phyloP scores from a whole-genome alignment of 2,888 invertebrate species.

The Icerya purchasi region DNA sequence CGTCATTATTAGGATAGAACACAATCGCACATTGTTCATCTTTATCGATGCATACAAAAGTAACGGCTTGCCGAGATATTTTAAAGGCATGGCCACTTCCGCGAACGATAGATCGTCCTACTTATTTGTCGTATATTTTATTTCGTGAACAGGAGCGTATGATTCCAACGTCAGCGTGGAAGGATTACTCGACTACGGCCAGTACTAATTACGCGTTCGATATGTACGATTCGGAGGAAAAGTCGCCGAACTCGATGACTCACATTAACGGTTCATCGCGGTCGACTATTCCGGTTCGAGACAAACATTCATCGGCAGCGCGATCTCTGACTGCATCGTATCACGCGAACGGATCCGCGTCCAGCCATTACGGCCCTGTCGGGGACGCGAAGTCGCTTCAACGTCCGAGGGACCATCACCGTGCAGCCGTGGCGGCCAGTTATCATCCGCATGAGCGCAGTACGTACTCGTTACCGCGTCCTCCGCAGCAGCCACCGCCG shows the following conservation, averaged over 20 bases:
- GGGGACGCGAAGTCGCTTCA: conserved; percentile 41
- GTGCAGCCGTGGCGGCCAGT: conserved; percentile 5
- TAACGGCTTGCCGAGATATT: too few species aligned
- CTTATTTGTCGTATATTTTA: neutral
- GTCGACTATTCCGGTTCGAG: conserved; percentile 22
- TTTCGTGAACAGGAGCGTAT: conserved; percentile 45
- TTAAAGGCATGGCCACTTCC: too few species aligned
- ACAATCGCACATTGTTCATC: too few species aligned
- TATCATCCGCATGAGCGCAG: conserved; percentile 29
- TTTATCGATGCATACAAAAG: too few species aligned
- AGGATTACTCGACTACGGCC: conserved; percentile 52
- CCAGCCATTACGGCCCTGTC: conserved; percentile 25
- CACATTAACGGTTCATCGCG: conserved; percentile 26
- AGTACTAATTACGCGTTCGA: conserved; percentile 62
- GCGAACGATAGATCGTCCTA: too few species aligned
- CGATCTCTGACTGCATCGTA: conserved; percentile 14
- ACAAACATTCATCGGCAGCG: conserved; percentile 17
- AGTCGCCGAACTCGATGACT: conserved; percentile 24
- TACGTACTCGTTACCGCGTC: conserved; percentile 53
- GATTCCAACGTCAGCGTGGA: conserved; percentile 68
- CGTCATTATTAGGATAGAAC: too few species aligned
- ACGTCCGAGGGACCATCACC: conserved; percentile 26
- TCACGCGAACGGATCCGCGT: conserved; percentile 21
- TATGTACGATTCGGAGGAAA: conserved; percentile 54
- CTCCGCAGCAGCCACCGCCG: conserved; percentile 25